phyloP scores from a whole-genome alignment of 2,797 vertebrate genomes.

The Takifugu rubripes region DNA sequence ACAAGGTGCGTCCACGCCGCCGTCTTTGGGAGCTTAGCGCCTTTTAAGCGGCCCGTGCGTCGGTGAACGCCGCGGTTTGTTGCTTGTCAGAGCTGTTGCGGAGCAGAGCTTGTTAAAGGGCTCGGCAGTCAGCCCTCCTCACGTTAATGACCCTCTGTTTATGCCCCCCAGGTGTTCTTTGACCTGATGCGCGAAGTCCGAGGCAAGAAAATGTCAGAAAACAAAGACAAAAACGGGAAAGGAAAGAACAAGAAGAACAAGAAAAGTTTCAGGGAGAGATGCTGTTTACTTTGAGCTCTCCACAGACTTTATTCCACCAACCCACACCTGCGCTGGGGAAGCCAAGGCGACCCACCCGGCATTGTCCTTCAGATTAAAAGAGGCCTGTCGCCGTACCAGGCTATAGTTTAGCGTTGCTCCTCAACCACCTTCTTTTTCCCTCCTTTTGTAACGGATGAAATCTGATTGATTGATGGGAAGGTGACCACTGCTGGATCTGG shows the following conservation, averaged over 20 bases:
- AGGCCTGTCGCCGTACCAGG: background rate
- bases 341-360: slow-evolving; percentile 28
- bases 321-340: slow-evolving; percentile 31
- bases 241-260: slow-evolving; percentile 94
- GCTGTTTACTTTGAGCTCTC: slow-evolving; percentile 91
- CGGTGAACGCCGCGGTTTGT: too few species aligned
- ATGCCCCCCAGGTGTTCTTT: slow-evolving; percentile 86
- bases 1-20: slow-evolving; percentile 81
- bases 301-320: slow-evolving; percentile 46
- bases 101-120: too few species aligned
- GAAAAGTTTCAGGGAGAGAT: slow-evolving; percentile 94
- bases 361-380: slow-evolving; percentile 35
- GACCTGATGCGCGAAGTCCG: slow-evolving; percentile 97
- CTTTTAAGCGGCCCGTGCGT: too few species aligned
- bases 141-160: background rate
- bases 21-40: background rate
- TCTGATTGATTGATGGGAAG: slow-evolving; percentile 32
- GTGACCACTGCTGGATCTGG: slow-evolving; percentile 55
- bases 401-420: background rate
- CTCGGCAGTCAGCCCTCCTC: too few species aligned
- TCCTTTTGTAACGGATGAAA: slow-evolving; percentile 36
- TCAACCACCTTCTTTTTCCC: slow-evolving; percentile 7
- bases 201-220: slow-evolving; percentile 97
- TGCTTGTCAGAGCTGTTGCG: too few species aligned
- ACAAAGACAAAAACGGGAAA: slow-evolving; percentile 98